These are phyloP conservation scores for Sylvilagus bachmani DNA, from an alignment of 2,113 vertebrate species.

Conservation along the genomic window DNA sequence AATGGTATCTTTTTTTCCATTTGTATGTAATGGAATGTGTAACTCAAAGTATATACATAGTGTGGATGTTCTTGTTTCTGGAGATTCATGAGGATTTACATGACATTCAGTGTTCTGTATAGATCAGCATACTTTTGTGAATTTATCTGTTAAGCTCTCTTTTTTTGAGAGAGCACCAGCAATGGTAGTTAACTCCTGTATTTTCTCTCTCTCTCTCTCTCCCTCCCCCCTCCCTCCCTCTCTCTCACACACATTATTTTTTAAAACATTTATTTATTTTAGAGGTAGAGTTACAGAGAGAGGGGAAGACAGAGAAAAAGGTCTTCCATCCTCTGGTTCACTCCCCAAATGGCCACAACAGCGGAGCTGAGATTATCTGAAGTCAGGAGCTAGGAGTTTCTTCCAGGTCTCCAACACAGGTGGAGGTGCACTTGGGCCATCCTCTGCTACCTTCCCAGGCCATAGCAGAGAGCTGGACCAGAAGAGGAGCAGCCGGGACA, in stretches of 20 bases:
- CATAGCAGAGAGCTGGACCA: no score
- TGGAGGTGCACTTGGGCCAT: no score
- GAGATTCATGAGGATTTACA: slow-evolving; percentile 87
- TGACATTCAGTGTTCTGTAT: slow-evolving; percentile 87
- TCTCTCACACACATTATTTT: slow-evolving; percentile 51
- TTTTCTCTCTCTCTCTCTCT: slow-evolving; percentile 69
- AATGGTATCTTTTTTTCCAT: slow-evolving; percentile 86
- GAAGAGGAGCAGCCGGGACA: no score
- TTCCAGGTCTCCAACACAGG: no score
- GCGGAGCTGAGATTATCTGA: no score
- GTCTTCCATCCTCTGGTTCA: no score
- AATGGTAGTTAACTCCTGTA: slow-evolving; percentile 65
- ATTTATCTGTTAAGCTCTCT: slow-evolving; percentile 83
- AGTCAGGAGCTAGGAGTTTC: no score
- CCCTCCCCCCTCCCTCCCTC: slow-evolving; percentile 68
- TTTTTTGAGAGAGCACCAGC: slow-evolving; percentile 78
- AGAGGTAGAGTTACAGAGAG: no score
- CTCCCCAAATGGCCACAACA: no score
- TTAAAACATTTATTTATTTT: no score
- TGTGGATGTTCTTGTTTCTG: slow-evolving; percentile 86
- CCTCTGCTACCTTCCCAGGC: no score
- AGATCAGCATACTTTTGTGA: slow-evolving; percentile 86
- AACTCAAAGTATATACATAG: slow-evolving; percentile 87
- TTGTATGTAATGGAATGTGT: slow-evolving; percentile 85
- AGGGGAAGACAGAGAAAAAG: no score